Base-by-base conservation (phyloP, 2,888 invertebrate genomes). In the Trichogramma dendrolimi region DNA sequence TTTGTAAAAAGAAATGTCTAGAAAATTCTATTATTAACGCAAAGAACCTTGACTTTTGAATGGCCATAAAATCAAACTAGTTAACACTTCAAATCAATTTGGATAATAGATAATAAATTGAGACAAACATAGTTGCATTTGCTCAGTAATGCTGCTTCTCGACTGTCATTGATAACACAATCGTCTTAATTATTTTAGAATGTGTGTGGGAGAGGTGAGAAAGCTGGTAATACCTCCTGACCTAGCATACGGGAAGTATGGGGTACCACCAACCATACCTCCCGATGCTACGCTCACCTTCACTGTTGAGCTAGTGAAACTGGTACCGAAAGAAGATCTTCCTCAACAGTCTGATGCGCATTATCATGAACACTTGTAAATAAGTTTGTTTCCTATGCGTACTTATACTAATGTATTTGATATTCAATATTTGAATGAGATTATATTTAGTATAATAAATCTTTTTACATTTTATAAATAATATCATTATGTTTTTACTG, bases 181-280 rank as follows among this genome's bases (percentile, higher is more conserved):
- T 46, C 41, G n/a, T 55, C 49, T 51, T 55, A 60, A 64, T 67
- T 61, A 68, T 76, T 80, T 38, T 75, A 85, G 85, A 55, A 93
- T 93, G 92, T 94, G 93, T 80, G 89, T 88, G 75, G 92, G 92
- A 49, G 93, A 94, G 77, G 89, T 91, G 75, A 83, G 94, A 58
- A 92, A 91, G 74, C 81, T 94, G 48, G 89, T 92, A 4, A 91
- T 94, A 71, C 93, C 94, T 10, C 85, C 94, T 7, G 90, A 93
- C 71, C 80, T 94, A 67, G 94, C 88, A 0, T 95, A 95, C 77
- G 94, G 94, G 50, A 85, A 85, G 60, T 81, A 84, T 57, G 94
- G 94, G 58, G 88, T 91, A 4, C 90, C 91, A 52, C 90, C 90
- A 4, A 91, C 89, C 78, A 94, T 94, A 72, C 93, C 94, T 49